A percentile compares a stretch with the other conserved stretches of the same genome.
These are phyloP conservation scores for Metellina segmentata DNA, from an alignment of 2,888 invertebrate species.

Conservation along the genomic window DNA sequence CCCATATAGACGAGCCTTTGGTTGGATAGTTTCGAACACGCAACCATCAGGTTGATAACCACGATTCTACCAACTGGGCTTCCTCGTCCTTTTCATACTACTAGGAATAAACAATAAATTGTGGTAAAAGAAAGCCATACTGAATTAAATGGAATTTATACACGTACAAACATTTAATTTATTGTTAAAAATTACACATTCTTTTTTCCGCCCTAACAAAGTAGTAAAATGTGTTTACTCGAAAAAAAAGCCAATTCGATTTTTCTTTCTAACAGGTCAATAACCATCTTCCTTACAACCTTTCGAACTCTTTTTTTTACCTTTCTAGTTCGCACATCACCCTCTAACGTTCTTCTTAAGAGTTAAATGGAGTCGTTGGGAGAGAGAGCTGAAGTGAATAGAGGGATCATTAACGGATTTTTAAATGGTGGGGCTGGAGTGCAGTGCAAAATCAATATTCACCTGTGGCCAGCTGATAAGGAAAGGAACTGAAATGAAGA, in stretches of 20 bases:
- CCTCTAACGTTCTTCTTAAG: neutral
- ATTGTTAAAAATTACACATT: neutral
- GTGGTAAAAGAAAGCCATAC: no score
- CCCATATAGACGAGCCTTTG: no score
- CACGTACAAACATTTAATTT: no score
- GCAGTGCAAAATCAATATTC: constrained; percentile 38
- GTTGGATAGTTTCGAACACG: no score
- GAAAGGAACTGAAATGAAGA: neutral
- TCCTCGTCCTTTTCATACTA: no score
- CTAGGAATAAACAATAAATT: no score
- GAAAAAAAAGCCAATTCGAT: no score
- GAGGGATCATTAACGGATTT: constrained; percentile 53
- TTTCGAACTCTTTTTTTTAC: neutral
- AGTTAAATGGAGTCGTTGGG: neutral
- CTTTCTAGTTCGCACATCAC: neutral
- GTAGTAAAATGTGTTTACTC: no score
- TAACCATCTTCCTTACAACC: neutral
- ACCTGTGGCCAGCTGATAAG: constrained; percentile 51
- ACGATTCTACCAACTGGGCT: no score
- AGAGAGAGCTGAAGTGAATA: constrained; percentile 5
- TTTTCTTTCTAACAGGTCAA: neutral
- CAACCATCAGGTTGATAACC: no score
- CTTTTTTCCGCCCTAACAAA: neutral
- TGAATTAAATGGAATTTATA: no score
- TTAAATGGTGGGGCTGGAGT: constrained; percentile 23